Conservation (phyloP, 2,113 vertebrate species). For the Phalacrocorax brasilianus region DNA sequence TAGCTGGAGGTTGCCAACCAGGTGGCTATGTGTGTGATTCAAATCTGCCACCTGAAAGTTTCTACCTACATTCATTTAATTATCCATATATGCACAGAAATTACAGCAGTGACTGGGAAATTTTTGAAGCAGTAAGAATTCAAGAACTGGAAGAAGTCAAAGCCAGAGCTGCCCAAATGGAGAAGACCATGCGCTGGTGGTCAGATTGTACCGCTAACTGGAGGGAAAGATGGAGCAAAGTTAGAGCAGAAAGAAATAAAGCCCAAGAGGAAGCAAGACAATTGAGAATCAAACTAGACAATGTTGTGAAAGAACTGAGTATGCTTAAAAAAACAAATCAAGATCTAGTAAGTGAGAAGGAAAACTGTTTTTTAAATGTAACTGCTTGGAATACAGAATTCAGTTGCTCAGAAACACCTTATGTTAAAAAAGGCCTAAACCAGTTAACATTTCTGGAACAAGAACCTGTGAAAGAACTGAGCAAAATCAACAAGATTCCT, state of each 20-base stretch:
- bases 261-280: conserved; percentile 71
- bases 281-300: conserved; percentile 63
- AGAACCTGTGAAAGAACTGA: not conserved
- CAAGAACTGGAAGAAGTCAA: conserved; percentile 72
- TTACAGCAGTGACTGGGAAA: conserved; percentile 52
- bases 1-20: not conserved
- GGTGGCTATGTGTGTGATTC: not conserved
- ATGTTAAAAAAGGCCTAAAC: not conserved
- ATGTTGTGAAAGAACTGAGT: conserved; percentile 59
- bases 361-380: not conserved
- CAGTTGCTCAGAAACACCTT: not conserved
- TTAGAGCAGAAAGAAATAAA: conserved; percentile 73
- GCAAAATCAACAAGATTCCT: not conserved
- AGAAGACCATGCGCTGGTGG: conserved; percentile 82
- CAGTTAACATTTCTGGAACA: not conserved
- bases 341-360: not conserved
- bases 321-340: conserved; percentile 62
- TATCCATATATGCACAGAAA: not conserved
- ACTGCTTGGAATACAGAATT: not conserved
- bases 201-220: conserved; percentile 77
- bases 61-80: not conserved
- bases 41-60: not conserved
- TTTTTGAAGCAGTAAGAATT: conserved; percentile 59
- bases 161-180: conserved; percentile 77
- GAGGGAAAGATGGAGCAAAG: conserved; percentile 78